Evolutionary conservation across 2,113 vertebrate genomes (phyloP).

Genomic region (Glareola pratincola): DNA sequence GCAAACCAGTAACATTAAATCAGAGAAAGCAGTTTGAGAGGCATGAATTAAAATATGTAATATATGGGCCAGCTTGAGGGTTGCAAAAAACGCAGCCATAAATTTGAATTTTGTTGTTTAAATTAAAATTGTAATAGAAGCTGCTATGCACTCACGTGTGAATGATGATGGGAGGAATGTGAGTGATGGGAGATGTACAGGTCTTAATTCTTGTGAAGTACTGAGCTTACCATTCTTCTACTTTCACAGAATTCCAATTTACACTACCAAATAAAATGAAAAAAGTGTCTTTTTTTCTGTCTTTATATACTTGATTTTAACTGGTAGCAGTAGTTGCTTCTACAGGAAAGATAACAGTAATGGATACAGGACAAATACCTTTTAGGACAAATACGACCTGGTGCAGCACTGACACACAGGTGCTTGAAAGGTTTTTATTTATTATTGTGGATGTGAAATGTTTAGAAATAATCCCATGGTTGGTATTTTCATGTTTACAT

Average conservation of each 20-base stretch:
- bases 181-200: not conserved
- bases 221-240: not conserved
- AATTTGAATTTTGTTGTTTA: conserved; percentile 52
- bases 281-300: rapidly evolving
- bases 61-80: conserved; percentile 10
- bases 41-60: conserved; percentile 56
- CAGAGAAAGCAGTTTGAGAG: conserved; percentile 57
- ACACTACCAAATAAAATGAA: not conserved
- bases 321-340: not conserved
- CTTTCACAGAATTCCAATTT: not conserved
- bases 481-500: not conserved
- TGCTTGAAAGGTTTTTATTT: not conserved
- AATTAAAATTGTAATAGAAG: conserved; percentile 24
- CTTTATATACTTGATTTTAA: not conserved
- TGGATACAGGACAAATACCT: not conserved
- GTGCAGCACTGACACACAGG: not conserved
- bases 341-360: not conserved
- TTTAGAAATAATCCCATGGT: not conserved
- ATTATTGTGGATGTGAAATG: not conserved
- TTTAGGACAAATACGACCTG: not conserved
- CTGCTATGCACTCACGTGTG: not conserved
- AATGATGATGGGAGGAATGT: not conserved
- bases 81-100: conserved; percentile 10
- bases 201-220: not conserved
- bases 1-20: conserved; percentile 52